A percentile compares a stretch with the other conserved stretches of the same genome.
Evolutionary conservation across 1,140 invertebrate genomes (phyloP).

Genomic region (Megalonaias nervosa): DNA sequence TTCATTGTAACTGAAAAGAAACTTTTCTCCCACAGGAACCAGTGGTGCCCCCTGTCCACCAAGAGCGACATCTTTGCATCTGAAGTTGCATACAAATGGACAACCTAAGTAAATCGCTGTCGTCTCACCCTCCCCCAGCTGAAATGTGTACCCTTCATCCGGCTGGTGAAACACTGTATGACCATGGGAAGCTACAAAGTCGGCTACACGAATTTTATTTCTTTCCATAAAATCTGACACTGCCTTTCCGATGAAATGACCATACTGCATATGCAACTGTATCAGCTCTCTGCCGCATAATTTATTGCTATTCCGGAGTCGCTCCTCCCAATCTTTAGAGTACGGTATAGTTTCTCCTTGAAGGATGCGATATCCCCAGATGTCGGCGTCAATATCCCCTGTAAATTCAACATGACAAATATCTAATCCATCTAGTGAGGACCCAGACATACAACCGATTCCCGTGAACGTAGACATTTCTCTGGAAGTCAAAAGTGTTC

Average conservation of each 20-base stretch:
- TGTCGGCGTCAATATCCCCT: slow-evolving; percentile 53
- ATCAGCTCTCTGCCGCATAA: slow-evolving; percentile 55
- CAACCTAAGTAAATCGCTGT: slow-evolving; percentile 50
- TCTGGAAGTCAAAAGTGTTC: not conserved
- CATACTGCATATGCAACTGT: slow-evolving; percentile 59
- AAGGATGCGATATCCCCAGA: slow-evolving; percentile 63
- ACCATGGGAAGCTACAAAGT: slow-evolving; percentile 63
- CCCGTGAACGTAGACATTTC: slow-evolving; percentile 59
- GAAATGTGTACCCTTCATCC: slow-evolving; percentile 54
- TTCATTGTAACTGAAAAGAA: slow-evolving; percentile 54
- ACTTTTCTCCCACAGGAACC: slow-evolving; percentile 60
- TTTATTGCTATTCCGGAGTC: slow-evolving; percentile 40
- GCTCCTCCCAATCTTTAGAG: slow-evolving; percentile 42
- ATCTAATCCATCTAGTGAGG: slow-evolving; percentile 67
- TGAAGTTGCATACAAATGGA: slow-evolving; percentile 60
- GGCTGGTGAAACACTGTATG: slow-evolving; percentile 68
- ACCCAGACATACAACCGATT: slow-evolving; percentile 66
- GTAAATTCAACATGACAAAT: slow-evolving; percentile 63
- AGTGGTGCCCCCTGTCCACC: slow-evolving; percentile 69
- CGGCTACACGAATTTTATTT: slow-evolving; percentile 31
- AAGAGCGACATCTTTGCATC: slow-evolving; percentile 61
- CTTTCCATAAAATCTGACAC: slow-evolving; percentile 51
- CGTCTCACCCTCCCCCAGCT: slow-evolving; percentile 65
- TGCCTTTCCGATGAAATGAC: slow-evolving; percentile 52
- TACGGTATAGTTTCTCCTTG: slow-evolving; percentile 54